A percentile compares a stretch with the other conserved stretches of the same genome.
phyloP scores from a whole-genome alignment of 2,888 invertebrate species.

The Apamea monoglypha region DNA sequence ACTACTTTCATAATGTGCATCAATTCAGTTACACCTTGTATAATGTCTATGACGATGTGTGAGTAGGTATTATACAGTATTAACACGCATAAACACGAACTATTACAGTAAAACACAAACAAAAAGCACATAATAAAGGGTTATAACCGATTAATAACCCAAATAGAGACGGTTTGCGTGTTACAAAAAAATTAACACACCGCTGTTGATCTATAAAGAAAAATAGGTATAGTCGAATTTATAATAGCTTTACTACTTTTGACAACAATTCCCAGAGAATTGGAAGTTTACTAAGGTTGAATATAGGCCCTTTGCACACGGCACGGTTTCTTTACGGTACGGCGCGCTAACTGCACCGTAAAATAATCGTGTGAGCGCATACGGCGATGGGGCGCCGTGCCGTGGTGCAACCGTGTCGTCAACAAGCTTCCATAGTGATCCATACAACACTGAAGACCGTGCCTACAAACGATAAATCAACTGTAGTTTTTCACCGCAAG shows the following conservation, averaged over 20 bases:
- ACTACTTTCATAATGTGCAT: no score
- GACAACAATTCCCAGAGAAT: not conserved
- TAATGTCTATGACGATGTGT: not conserved
- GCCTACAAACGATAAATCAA: not conserved
- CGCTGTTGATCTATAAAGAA: not conserved
- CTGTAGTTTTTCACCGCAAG: no score
- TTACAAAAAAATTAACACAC: constrained; percentile 13
- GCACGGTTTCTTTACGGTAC: not conserved
- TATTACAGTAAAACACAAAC: not conserved
- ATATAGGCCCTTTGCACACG: not conserved
- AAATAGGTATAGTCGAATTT: not conserved
- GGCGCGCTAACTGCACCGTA: not conserved
- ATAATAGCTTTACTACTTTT: not conserved
- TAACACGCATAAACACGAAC: not conserved
- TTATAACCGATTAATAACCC: constrained; percentile 14
- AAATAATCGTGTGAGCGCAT: not conserved
- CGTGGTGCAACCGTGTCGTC: not conserved
- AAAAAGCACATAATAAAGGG: constrained; percentile 2
- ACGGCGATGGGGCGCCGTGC: no score
- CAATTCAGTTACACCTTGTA: no score
- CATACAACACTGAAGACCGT: not conserved
- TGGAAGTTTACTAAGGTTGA: not conserved
- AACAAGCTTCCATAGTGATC: not conserved
- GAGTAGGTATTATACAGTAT: not conserved
- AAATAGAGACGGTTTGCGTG: constrained; percentile 23